Percentiles rank a stretch among this genome's conserved stretches.
Conservation (phyloP, 2,888 invertebrate genomes). For the Empis stercorea region DNA sequence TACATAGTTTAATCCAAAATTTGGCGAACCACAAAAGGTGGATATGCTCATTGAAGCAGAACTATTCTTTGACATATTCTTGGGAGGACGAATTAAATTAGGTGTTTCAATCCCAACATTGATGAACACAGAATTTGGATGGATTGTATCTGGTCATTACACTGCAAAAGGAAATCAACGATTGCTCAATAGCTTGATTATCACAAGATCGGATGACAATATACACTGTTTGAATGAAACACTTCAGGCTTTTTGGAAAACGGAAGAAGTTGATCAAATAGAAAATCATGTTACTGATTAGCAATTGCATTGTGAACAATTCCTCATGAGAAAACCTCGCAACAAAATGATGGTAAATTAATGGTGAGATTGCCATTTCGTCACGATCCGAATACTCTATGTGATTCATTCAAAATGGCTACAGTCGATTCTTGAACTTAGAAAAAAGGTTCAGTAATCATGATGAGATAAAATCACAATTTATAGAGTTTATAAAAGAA, state of each 20-base stretch:
- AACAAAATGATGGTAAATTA: not conserved
- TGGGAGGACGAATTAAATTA: not conserved
- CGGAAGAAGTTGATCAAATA: not conserved
- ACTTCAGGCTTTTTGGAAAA: not conserved
- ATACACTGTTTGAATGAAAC: not conserved
- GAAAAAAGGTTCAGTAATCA: too few relatives aligned
- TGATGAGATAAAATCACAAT: not conserved
- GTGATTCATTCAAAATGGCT: too few relatives aligned
- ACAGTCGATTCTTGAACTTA: too few relatives aligned
- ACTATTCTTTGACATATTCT: slow-evolving; percentile 1
- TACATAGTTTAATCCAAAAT: slow-evolving; percentile 3
- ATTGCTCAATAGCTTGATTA: not conserved
- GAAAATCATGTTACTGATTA: not conserved
- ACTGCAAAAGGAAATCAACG: not conserved
- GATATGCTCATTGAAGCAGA: slow-evolving; percentile 7
- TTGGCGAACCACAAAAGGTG: slow-evolving; percentile 2
- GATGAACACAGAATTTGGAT: slow-evolving; percentile 3
- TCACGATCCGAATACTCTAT: too few relatives aligned
- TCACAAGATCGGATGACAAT: too few relatives aligned
- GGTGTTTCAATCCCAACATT: not conserved
- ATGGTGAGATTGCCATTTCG: too few relatives aligned
- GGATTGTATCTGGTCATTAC: slow-evolving; percentile 3
- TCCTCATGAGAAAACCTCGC: not conserved
- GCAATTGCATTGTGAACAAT: not conserved
- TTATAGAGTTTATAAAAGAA: not conserved